phyloP scores from a whole-genome alignment of 2,113 vertebrate genomes.

The Caracal caracal region DNA sequence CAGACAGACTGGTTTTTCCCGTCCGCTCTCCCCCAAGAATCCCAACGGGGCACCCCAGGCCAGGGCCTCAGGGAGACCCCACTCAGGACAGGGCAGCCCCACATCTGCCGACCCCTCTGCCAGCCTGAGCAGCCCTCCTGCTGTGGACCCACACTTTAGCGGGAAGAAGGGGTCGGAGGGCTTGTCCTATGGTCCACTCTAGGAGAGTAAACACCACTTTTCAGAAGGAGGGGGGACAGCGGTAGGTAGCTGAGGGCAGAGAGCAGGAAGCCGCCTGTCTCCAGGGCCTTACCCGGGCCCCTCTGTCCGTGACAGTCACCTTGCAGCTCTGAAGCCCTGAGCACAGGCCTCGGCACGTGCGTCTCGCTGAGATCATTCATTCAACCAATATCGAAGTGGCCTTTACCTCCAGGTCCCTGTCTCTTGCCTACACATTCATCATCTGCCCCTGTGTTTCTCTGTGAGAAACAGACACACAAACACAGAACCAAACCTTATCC shows the following conservation, averaged over 20 bases:
- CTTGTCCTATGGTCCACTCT: background rate
- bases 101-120: background rate
- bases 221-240: background rate
- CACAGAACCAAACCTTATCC: background rate
- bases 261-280: background rate
- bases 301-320: background rate
- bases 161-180: background rate
- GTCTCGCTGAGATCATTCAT: background rate
- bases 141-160: background rate
- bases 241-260: background rate
- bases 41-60: background rate
- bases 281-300: background rate
- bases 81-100: background rate
- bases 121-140: background rate
- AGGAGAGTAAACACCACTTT: background rate
- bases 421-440: background rate
- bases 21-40: background rate
- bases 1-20: conserved; percentile 50
- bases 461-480: background rate
- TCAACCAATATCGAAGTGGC: no score
- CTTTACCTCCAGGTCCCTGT: background rate
- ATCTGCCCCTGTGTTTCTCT: background rate
- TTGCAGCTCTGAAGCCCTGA: no score
- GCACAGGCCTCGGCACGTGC: rapidly evolving
- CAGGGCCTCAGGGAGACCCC: background rate